phyloP scores from a whole-genome alignment of 2,113 vertebrate genomes.

The Dascyllus trimaculatus region DNA sequence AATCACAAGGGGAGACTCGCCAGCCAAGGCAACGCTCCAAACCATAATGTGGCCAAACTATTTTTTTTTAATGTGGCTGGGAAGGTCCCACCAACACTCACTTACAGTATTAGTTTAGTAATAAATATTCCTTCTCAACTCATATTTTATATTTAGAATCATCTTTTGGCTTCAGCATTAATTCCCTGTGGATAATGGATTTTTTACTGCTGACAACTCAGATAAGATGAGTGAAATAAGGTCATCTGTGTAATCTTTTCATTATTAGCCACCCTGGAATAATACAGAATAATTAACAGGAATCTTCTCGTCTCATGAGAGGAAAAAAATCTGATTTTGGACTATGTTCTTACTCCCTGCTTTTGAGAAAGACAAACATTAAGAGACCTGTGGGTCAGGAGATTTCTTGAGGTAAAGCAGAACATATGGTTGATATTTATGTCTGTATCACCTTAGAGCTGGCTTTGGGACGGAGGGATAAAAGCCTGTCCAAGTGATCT shows the following conservation, averaged over 20 bases:
- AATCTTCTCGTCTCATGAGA: conserved; percentile 48
- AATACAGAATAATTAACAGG: conserved; percentile 49
- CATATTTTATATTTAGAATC: conserved; percentile 43
- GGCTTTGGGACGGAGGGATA: conserved; percentile 16
- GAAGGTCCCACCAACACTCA: conserved; percentile 47
- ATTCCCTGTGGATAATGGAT: conserved; percentile 38
- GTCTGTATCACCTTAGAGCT: conserved; percentile 16
- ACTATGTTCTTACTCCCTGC: conserved; percentile 32
- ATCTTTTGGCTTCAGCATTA: conserved; percentile 47
- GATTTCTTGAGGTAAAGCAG: conserved; percentile 57
- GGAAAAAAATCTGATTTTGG: conserved; percentile 19
- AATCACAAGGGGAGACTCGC: conserved; percentile 31
- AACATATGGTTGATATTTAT: conserved; percentile 44
- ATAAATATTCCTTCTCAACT: conserved; percentile 48
- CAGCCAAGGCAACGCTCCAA: conserved; percentile 60
- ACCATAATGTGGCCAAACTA: conserved; percentile 42
- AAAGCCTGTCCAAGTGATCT: conserved; percentile 27
- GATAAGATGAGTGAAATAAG: conserved; percentile 52
- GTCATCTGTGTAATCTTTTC: conserved; percentile 58
- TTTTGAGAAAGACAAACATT: conserved; percentile 31
- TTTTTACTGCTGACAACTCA: conserved; percentile 55
- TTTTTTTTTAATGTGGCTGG: conserved; percentile 40
- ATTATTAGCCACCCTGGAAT: conserved; percentile 40
- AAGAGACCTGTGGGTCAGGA: conserved; percentile 21
- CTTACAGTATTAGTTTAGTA: conserved; percentile 41